Percentiles rank a stretch among this genome's conserved stretches.
Conservation (phyloP, 2,113 vertebrate genomes). For the Chloropsis hardwickii region DNA sequence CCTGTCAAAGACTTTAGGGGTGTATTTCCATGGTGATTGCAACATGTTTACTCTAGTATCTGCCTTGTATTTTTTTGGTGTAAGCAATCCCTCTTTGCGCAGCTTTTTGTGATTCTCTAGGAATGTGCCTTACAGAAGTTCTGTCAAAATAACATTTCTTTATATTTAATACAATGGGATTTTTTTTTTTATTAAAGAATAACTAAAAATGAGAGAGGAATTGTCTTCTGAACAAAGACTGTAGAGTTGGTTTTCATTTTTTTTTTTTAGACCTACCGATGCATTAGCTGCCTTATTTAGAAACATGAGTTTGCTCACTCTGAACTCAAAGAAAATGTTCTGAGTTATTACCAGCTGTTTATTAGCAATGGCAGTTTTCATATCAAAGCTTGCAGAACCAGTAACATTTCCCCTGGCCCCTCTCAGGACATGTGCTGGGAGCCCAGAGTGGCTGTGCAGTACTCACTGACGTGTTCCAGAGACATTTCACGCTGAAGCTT, state of each 20-base stretch:
- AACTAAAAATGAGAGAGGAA: neutral
- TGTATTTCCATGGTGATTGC: slow-evolving; percentile 43
- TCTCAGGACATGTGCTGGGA: neutral
- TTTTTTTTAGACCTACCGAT: neutral
- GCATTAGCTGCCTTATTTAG: slow-evolving; percentile 30
- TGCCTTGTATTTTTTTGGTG: slow-evolving; percentile 27
- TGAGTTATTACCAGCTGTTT: neutral
- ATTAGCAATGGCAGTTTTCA: neutral
- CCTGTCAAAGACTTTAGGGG: slow-evolving; percentile 4
- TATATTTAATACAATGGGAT: slow-evolving; percentile 21
- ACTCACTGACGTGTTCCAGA: neutral
- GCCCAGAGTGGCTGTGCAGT: neutral
- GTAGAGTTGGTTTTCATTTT: neutral
- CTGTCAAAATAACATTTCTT: slow-evolving; percentile 58
- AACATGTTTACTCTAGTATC: slow-evolving; percentile 30
- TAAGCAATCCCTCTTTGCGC: neutral
- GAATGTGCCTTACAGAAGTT: slow-evolving; percentile 44
- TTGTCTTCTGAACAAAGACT: slow-evolving; percentile 41
- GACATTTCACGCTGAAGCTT: neutral
- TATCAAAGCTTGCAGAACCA: neutral
- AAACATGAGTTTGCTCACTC: neutral
- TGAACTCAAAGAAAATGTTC: neutral
- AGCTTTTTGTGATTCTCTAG: neutral
- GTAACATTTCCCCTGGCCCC: neutral
- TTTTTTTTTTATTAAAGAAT: neutral